These are phyloP conservation scores for Corythaixoides concolor DNA, from an alignment of 2,113 vertebrate genomes.

Conservation along the genomic window DNA sequence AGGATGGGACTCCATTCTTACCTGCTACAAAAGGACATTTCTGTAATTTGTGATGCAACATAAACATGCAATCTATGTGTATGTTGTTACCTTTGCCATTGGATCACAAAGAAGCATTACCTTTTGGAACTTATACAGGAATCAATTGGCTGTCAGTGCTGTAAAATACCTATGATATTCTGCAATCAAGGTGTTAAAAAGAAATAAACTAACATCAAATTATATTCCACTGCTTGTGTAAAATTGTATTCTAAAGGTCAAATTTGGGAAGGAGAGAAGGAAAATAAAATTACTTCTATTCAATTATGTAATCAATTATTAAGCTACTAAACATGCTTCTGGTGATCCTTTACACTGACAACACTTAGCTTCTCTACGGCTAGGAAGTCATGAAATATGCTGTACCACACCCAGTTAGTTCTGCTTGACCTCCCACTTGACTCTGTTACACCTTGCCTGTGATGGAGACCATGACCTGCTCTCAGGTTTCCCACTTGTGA, in stretches of 20 bases:
- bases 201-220: background rate
- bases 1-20: background rate
- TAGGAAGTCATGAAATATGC: background rate
- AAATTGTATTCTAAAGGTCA: background rate
- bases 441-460: conserved; percentile 73
- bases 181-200: background rate
- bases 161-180: background rate
- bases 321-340: background rate
- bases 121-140: background rate
- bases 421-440: conserved; percentile 81
- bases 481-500: conserved; percentile 68
- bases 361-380: background rate
- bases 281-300: background rate
- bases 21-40: background rate
- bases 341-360: background rate
- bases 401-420: conserved; percentile 2
- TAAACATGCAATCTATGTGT: background rate
- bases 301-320: background rate
- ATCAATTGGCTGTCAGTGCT: background rate
- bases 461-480: conserved; percentile 70
- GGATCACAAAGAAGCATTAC: background rate
- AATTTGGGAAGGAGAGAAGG: background rate
- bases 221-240: background rate
- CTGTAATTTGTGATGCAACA: background rate
- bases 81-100: background rate